phyloP scores from a whole-genome alignment of 2,888 invertebrate genomes.

The Leptopilina myrica region DNA sequence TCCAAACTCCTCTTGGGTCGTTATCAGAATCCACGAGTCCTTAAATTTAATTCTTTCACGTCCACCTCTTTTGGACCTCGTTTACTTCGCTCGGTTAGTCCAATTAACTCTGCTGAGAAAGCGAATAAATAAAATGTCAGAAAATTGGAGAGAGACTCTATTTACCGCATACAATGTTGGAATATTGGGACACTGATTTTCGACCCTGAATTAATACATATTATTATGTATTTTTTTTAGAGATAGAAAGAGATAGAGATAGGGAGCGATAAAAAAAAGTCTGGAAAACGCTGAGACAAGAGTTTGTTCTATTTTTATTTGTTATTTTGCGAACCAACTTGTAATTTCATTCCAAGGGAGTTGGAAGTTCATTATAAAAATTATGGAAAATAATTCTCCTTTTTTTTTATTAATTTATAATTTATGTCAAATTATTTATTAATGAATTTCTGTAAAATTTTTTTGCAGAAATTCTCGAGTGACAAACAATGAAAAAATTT shows the following conservation, averaged over 20 bases:
- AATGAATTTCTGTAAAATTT: too few species aligned
- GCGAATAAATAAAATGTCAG: constrained; percentile 24
- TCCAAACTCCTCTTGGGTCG: constrained; percentile 22
- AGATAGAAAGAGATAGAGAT: too few species aligned
- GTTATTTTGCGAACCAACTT: constrained; percentile 9
- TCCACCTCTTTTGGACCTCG: constrained; percentile 13
- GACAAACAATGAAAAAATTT: too few species aligned
- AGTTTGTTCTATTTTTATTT: not conserved
- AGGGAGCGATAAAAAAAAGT: not conserved
- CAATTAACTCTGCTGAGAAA: constrained; percentile 15
- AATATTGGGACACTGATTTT: constrained; percentile 19
- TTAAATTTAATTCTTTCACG: constrained; percentile 33
- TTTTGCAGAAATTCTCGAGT: too few species aligned
- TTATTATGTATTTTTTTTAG: too few species aligned
- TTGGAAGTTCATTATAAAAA: not conserved
- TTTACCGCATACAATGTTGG: too few species aligned
- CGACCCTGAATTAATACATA: constrained; percentile 12
- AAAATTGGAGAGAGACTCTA: not conserved
- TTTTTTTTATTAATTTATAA: not conserved
- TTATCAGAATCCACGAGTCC: constrained; percentile 13
- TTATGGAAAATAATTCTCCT: not conserved
- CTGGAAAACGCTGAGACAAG: constrained; percentile 32
- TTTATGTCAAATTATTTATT: too few species aligned
- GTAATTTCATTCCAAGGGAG: constrained; percentile 27
- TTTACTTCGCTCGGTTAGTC: constrained; percentile 19